Base-by-base conservation (phyloP, 2,113 vertebrate genomes). In the Collichthys lucidus region DNA sequence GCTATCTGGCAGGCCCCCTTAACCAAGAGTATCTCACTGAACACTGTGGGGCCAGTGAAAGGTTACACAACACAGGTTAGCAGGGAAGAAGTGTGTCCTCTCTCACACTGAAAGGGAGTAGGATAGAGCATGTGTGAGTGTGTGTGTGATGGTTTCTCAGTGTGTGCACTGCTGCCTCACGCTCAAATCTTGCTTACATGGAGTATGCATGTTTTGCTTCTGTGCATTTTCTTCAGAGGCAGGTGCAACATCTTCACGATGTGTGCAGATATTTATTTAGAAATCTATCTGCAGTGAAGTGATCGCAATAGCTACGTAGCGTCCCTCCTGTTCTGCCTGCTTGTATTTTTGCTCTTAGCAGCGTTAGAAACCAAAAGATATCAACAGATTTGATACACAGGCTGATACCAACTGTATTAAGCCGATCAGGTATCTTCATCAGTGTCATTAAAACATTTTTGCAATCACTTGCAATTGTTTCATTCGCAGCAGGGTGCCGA, bases 11-110 rank as follows among this genome's bases (percentile, higher is more conserved):
- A 80, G 70, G 80, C 55, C 29, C 66, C 61, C 26, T 85, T 82
- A 80, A 89, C 83, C 65, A 70, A 62, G 73, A 79, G 67, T 68
- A 59, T 79, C 75, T 87, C 12, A 15, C 55, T 52, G 44, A 78
- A 67, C 50, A 29, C 40, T 49, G 56, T 42, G 42, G 35, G 31
- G 26, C 55, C 42, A 31, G 55, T 50, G 63, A 76, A 24, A 57
- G 77, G 80, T 80, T 67, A 64, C 49, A 77, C 59, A 65, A n/a
- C 31, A 44, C 1, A 46, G 15, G 59, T 26, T 78, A 31, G 57
- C 68, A 66, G 55, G 17, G 49, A 24, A 70, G 42, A 79, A 17
- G 52, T 59, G 17, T 57, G 70, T 50, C 35, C 68, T 60, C 59
- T 12, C 22, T 59, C 74, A 63, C 56, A 55, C 20, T 16, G 22